Conservation (phyloP, 2,888 invertebrate genomes). For the Eristalinus aeneus region DNA sequence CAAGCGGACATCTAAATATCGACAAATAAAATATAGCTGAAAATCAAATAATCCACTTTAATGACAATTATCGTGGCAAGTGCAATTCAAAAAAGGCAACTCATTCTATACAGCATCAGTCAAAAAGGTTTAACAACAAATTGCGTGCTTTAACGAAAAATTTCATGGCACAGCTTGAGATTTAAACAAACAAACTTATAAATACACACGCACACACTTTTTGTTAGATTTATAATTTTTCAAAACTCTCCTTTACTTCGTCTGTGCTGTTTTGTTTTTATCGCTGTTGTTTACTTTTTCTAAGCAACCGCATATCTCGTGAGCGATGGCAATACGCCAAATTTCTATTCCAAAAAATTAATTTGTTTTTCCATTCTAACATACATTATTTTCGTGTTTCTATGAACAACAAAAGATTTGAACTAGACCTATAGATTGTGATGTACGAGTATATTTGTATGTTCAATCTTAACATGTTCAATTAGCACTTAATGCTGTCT, state of each 20-base stretch:
- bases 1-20: too few species aligned
- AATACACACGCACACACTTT: not conserved
- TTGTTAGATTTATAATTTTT: not conserved
- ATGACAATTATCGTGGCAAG: too few species aligned
- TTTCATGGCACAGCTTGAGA: not conserved
- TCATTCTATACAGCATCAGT: too few species aligned
- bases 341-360: not conserved
- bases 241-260: not conserved
- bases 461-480: not conserved
- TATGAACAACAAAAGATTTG: not conserved
- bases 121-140: not conserved
- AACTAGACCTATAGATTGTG: too few species aligned
- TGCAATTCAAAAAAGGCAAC: too few species aligned
- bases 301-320: not conserved
- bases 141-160: too few species aligned
- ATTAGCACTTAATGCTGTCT: too few species aligned
- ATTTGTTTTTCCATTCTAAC: not conserved
- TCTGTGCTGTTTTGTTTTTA: not conserved
- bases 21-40: too few species aligned
- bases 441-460: not conserved
- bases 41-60: too few species aligned
- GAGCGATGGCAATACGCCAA: conserved; percentile 1
- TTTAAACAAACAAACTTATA: not conserved
- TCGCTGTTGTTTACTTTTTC: not conserved
- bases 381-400: not conserved